phyloP scores from a whole-genome alignment of 2,113 vertebrate species.

The Halcyon malimbica region DNA sequence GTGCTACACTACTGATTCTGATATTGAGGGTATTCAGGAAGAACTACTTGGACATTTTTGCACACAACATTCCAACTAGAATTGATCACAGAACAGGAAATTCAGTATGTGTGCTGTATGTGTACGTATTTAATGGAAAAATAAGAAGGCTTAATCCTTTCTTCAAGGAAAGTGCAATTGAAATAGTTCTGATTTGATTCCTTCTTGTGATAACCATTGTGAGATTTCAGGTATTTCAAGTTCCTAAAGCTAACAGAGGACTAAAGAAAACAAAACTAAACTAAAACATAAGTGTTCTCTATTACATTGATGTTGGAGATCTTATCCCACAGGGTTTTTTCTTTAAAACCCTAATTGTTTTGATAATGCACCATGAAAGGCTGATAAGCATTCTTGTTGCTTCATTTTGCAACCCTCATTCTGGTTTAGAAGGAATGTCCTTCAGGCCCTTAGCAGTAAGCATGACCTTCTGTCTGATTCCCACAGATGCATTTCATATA shows the following conservation, averaged over 20 bases:
- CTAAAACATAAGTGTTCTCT: not conserved
- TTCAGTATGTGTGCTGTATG: not conserved
- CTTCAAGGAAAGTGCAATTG: not conserved
- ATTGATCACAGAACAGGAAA: not conserved
- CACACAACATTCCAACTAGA: not conserved
- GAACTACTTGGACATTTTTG: not conserved
- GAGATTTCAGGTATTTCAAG: conserved; percentile 36
- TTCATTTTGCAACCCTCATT: not conserved
- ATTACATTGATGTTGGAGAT: not conserved
- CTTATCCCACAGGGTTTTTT: not conserved
- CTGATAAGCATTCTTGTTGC: not conserved
- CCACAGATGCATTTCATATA: conserved; percentile 3
- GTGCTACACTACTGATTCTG: not conserved
- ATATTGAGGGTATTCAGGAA: not conserved
- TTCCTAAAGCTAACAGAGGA: not conserved
- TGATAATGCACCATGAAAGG: not conserved
- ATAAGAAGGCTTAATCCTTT: not conserved
- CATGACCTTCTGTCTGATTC: not conserved
- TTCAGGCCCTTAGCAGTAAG: conserved; percentile 19
- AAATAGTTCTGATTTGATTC: not conserved
- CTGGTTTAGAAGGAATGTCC: not conserved
- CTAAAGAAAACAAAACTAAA: not conserved
- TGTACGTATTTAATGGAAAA: not conserved
- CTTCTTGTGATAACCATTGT: not conserved
- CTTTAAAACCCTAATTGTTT: not conserved